phyloP scores from a whole-genome alignment of 2,113 vertebrate species.

The Conger conger region DNA sequence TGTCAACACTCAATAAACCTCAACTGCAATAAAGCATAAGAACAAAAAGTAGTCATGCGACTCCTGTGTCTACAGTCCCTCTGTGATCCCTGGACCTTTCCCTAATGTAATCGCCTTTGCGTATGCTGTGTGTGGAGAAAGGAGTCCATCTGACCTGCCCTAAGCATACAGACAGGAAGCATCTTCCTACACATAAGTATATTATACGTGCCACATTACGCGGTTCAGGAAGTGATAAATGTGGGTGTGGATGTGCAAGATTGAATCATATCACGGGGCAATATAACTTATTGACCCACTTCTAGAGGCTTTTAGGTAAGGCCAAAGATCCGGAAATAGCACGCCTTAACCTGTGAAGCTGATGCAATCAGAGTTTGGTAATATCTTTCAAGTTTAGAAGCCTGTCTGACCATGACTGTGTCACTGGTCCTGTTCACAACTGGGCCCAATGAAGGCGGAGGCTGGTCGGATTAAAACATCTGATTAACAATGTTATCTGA shows the following conservation, averaged over 20 bases:
- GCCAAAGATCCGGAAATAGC: neutral
- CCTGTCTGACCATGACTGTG: neutral
- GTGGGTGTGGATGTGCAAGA: neutral
- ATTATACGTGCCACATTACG: neutral
- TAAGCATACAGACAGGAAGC: neutral
- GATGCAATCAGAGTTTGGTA: neutral
- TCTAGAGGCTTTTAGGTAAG: conserved; percentile 7
- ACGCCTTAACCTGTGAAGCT: neutral
- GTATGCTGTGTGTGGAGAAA: neutral
- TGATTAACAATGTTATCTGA: neutral
- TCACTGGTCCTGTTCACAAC: neutral
- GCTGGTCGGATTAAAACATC: neutral
- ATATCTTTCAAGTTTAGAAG: neutral
- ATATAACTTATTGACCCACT: conserved; percentile 21
- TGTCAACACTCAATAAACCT: conserved; percentile 60
- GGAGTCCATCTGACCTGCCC: neutral
- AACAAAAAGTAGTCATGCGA: conserved; percentile 37
- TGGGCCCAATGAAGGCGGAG: neutral
- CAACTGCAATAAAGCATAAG: conserved; percentile 66
- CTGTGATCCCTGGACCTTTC: neutral
- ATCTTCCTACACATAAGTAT: neutral
- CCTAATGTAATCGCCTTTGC: neutral
- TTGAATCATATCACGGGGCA: neutral
- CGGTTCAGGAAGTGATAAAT: neutral
- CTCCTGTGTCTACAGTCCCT: conserved; percentile 1